These are phyloP conservation scores for Anisognathus igniventris DNA, from an alignment of 2,797 vertebrate species.

Conservation along the genomic window DNA sequence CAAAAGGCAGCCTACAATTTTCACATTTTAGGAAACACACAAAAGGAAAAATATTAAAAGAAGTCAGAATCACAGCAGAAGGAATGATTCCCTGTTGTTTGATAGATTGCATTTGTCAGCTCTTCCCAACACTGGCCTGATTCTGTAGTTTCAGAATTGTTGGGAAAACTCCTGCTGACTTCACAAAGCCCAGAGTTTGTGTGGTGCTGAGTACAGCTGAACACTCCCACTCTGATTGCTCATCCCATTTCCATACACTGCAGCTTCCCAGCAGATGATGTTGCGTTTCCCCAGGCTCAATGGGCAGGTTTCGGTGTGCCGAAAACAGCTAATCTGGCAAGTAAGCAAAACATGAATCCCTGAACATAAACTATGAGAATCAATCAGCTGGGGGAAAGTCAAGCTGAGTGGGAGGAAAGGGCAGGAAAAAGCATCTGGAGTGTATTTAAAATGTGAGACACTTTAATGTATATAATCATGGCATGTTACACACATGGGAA, in stretches of 20 bases:
- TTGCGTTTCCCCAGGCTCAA: neutral
- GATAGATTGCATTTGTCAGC: neutral
- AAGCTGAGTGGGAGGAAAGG: constrained; percentile 15
- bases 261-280: neutral
- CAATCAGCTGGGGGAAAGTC: neutral
- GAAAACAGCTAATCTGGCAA: neutral
- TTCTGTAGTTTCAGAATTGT: neutral
- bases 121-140: neutral
- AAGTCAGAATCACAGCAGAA: neutral
- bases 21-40: neutral
- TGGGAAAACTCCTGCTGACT: neutral
- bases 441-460: neutral
- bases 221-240: neutral
- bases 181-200: neutral
- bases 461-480: constrained; percentile 10
- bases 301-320: neutral
- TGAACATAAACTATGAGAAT: neutral
- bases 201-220: neutral
- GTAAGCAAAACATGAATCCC: neutral
- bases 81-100: neutral
- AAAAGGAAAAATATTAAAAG: neutral
- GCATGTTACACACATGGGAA: neutral
- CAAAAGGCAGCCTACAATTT: neutral
- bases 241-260: neutral
- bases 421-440: constrained; percentile 42